Percentiles rank a stretch among this genome's conserved stretches.
phyloP scores from a whole-genome alignment of 2,113 vertebrate genomes.

The Sorex fumeus region DNA sequence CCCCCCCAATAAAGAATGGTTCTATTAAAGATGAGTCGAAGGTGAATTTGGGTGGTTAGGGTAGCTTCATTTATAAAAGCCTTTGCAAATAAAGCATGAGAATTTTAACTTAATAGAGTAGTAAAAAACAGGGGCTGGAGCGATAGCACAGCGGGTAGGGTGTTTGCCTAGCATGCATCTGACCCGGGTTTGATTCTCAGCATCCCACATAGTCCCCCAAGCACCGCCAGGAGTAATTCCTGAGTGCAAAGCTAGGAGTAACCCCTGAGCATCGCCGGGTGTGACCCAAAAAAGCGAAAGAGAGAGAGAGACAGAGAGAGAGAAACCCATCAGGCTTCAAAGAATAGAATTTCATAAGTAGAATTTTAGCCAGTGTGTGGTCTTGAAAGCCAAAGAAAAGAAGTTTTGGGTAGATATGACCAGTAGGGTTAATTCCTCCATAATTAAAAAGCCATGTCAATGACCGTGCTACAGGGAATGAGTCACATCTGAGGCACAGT shows the following conservation, averaged over 20 bases:
- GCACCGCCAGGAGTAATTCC: too few species aligned
- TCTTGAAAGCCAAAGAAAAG: neutral
- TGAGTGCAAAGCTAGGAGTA: too few species aligned
- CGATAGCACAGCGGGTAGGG: too few species aligned
- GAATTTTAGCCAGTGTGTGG: neutral
- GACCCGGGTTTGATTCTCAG: too few species aligned
- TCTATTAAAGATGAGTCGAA: too few species aligned
- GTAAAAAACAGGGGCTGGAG: too few species aligned
- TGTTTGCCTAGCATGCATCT: too few species aligned
- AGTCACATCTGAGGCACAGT: neutral
- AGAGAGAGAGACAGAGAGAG: too few species aligned
- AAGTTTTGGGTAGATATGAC: neutral
- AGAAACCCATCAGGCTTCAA: neutral
- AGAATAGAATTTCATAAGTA: neutral
- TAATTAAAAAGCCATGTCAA: constrained; percentile 1
- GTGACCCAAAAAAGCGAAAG: too few species aligned
- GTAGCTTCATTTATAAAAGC: neutral
- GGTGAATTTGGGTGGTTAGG: neutral
- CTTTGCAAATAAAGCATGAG: constrained; percentile 35
- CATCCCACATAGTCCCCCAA: too few species aligned
- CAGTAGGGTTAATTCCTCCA: neutral
- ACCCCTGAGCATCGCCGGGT: too few species aligned
- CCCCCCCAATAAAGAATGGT: too few species aligned
- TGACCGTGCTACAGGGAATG: neutral
- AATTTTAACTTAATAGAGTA: constrained; percentile 28